Evolutionary conservation across 2,797 vertebrate genomes (phyloP), one percentile per base, ranked within the genome.

Genomic region (Steatocranus sp.): DNA sequence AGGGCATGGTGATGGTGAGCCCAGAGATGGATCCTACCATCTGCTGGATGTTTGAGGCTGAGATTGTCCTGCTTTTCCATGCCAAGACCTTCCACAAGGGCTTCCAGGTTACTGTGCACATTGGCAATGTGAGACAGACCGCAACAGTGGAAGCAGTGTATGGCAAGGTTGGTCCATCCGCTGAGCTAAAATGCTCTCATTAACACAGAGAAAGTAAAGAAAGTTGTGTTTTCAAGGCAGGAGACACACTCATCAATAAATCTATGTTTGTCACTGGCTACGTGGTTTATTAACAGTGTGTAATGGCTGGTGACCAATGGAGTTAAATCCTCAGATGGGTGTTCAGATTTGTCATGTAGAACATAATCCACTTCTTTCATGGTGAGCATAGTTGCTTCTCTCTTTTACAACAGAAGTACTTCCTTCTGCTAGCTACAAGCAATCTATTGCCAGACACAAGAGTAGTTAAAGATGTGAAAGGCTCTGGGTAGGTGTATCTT

Each of bases 1-100:
- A 99, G 99, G 99, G 99, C 61, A 99, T 99, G 99, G 99, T 99
- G 91, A 98, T 99, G 97, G 98, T 99, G 89, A 99, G 99, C 92
- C 99, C 98, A 3, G 98, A 99, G 95, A 99, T 99, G 98, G 96
- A 99, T 83, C 99, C 99, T 20, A 99, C 97, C 30, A 98, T 99
- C 92, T 99, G 99, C 94, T 99, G 97, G 92, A 96, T 96, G 91
- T 99, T 99, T 83, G 99, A 99, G 92, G 98, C 99, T 0, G 98
- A 99, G 93, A 99, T 99, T 0, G 97, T 99, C 74, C 95, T 99
- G 75, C 95, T 99, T 41, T 99, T 99, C 91, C 98, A 99, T 4
- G 97, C 98, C 32, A 99, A 98, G 15, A 99, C 98, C 81, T 99
- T 99, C 93, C 97, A 98, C 92, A 98, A 97, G 84, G 99, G 99